Evolutionary conservation across 2,888 invertebrate species (phyloP).

Genomic region (Ophion costatus): DNA sequence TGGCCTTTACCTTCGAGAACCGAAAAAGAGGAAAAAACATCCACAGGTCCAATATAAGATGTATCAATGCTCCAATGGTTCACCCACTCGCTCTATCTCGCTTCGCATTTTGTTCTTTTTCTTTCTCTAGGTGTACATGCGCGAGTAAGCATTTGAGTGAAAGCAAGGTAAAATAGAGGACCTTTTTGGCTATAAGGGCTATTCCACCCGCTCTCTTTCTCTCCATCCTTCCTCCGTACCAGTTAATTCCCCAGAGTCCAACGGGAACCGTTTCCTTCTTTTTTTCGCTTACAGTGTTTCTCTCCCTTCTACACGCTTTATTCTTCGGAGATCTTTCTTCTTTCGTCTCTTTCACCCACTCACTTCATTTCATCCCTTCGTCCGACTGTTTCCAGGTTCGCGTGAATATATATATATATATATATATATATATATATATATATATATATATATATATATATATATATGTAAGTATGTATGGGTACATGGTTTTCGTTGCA

Average conservation of each 20-base stretch:
- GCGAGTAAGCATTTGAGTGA: slow-evolving; percentile 68
- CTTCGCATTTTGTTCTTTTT: slow-evolving; percentile 25
- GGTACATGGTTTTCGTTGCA: slow-evolving; percentile 1
- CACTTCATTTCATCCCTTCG: slow-evolving; percentile 41
- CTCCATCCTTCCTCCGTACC: slow-evolving; percentile 56
- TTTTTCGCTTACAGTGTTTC: slow-evolving; percentile 13
- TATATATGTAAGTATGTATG: neutral
- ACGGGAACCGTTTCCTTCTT: slow-evolving; percentile 31
- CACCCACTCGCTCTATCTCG: neutral
- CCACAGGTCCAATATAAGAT: slow-evolving; percentile 59
- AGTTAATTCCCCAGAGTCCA: slow-evolving; percentile 70
- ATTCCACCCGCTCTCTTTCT: slow-evolving; percentile 61
- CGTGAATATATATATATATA: neutral
- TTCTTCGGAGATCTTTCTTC: slow-evolving; percentile 42
- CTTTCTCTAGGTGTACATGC: slow-evolving; percentile 65
- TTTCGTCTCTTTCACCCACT: slow-evolving; percentile 50
- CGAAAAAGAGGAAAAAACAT: slow-evolving; percentile 49
- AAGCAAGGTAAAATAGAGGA: slow-evolving; percentile 56
- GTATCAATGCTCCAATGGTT: slow-evolving; percentile 51
- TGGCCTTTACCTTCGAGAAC: slow-evolving; percentile 54
- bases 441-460: neutral
- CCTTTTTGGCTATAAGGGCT: slow-evolving; percentile 55
- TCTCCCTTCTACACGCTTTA: slow-evolving; percentile 43
- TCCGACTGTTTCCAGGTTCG: slow-evolving; percentile 42
- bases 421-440: neutral